Conservation (phyloP, 1,140 invertebrate species). For the Dryas iulia region DNA sequence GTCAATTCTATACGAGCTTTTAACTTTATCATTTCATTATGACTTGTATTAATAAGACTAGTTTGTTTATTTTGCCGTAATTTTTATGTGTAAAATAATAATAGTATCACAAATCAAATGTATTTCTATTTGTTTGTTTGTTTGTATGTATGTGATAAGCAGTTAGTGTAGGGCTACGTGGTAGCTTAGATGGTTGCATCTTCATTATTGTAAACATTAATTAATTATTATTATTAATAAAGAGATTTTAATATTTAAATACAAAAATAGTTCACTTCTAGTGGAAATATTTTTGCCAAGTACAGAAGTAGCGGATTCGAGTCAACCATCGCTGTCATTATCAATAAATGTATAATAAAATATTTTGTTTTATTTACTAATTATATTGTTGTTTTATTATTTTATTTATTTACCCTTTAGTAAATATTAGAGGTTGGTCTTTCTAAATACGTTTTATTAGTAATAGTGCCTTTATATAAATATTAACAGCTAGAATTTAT, state of each 20-base stretch:
- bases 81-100: conserved; percentile 50
- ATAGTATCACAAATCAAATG: conserved; percentile 69
- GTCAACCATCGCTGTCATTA: conserved; percentile 79
- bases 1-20: conserved; percentile 69
- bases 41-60: conserved; percentile 30
- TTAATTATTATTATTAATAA: conserved; percentile 46
- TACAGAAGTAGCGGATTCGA: conserved; percentile 76
- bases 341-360: conserved; percentile 79
- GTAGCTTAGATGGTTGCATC: conserved; percentile 71
- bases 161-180: conserved; percentile 58
- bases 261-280: conserved; percentile 73
- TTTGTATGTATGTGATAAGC: conserved; percentile 60
- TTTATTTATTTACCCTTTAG: background rate
- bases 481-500: too few species aligned
- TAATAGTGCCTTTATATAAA: too few species aligned
- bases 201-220: conserved; percentile 64
- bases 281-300: conserved; percentile 78
- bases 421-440: too few species aligned
- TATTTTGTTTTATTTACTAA: conserved; percentile 45
- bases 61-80: conserved; percentile 60
- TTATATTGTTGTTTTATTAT: conserved; percentile 19
- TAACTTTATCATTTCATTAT: conserved; percentile 40
- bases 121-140: conserved; percentile 62
- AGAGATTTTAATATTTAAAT: conserved; percentile 78
- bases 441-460: too few species aligned